Conservation (phyloP, 2,113 vertebrate genomes). For the Rhinoptilus africanus region DNA sequence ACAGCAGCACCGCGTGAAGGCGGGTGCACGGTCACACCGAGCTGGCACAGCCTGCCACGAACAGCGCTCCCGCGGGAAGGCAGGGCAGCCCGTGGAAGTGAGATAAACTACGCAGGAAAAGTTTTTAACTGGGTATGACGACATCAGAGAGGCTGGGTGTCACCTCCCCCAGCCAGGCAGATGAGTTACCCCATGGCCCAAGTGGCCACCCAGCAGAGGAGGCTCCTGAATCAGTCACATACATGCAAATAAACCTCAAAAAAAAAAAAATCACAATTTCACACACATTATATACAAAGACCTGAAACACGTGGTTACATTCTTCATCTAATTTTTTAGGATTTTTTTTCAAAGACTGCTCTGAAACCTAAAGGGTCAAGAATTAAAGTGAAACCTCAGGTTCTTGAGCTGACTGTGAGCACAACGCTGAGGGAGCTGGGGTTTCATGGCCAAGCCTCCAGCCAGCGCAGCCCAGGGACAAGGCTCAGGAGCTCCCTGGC, state of each 20-base stretch:
- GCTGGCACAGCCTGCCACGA: background rate
- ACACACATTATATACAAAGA: background rate
- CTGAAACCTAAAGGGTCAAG: background rate
- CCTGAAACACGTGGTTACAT: too few species aligned
- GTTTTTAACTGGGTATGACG: background rate
- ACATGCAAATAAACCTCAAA: background rate
- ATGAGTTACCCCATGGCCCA: background rate
- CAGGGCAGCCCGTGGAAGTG: fast-evolving
- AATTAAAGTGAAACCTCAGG: background rate
- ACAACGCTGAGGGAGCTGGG: fast-evolving
- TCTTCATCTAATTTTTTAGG: background rate
- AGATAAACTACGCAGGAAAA: background rate
- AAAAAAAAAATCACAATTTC: background rate
- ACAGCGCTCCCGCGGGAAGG: background rate
- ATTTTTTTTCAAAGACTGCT: background rate
- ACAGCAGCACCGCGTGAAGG: fast-evolving
- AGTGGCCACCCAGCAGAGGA: background rate
- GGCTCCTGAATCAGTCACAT: fast-evolving
- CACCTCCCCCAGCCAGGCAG: background rate
- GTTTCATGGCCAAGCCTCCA: background rate
- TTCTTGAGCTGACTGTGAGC: fast-evolving
- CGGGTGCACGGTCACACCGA: fast-evolving
- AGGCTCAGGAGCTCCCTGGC: background rate
- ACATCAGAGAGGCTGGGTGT: background rate
- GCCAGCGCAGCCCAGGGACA: background rate